Evolutionary conservation across 2,888 invertebrate genomes (phyloP).

Genomic region (Philonicus albiceps): DNA sequence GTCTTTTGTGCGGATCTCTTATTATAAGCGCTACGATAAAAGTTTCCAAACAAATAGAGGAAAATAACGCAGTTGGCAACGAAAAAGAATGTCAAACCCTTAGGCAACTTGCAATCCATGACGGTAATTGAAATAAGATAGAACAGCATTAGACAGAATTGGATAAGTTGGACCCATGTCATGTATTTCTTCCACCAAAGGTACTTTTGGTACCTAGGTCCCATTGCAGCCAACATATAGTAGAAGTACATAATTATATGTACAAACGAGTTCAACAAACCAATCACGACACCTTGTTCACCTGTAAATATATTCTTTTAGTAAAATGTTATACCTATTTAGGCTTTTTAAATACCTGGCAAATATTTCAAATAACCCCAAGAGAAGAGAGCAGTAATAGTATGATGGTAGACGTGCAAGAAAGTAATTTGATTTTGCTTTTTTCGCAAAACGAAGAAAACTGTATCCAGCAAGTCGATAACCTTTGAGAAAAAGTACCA

Average conservation of each 20-base stretch:
- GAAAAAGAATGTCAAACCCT: conserved; percentile 68
- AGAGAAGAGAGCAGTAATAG: conserved; percentile 78
- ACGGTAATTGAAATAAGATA: conserved; percentile 67
- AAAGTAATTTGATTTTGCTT: conserved; percentile 88
- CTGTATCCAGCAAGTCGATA: conserved; percentile 79
- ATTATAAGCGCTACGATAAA: conserved; percentile 68
- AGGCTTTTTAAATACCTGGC: conserved; percentile 67
- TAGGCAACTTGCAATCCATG: conserved; percentile 68
- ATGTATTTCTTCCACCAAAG: conserved; percentile 68
- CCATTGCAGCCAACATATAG: conserved; percentile 65
- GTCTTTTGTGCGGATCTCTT: conserved; percentile 53
- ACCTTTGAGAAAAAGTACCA: conserved; percentile 83
- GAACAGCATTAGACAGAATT: conserved; percentile 72
- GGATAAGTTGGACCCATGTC: conserved; percentile 66
- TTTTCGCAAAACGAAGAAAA: conserved; percentile 90
- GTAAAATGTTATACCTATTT: neutral
- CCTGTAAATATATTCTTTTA: conserved; percentile 51
- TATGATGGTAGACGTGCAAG: conserved; percentile 89
- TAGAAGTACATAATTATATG: conserved; percentile 67
- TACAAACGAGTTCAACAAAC: conserved; percentile 65
- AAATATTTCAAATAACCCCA: conserved; percentile 83
- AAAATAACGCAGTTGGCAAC: conserved; percentile 67
- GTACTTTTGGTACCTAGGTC: conserved; percentile 65
- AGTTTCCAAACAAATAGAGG: conserved; percentile 68
- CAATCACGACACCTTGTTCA: conserved; percentile 65